Percentiles rank a stretch among this genome's conserved stretches.
Conservation (phyloP, 2,113 vertebrate genomes). For the Puffinus mauretanicus region DNA sequence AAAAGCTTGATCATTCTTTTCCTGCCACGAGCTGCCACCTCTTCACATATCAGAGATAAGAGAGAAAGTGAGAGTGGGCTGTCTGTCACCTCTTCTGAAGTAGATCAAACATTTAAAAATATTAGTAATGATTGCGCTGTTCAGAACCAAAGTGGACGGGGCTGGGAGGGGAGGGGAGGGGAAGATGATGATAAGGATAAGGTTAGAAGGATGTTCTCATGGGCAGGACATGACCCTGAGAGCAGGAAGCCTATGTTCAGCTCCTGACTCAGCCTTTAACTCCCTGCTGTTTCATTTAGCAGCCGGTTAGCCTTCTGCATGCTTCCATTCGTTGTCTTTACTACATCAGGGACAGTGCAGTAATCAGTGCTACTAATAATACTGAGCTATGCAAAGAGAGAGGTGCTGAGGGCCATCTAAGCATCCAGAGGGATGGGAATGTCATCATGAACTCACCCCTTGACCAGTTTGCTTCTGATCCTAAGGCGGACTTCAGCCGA, state of each 20-base stretch:
- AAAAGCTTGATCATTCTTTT: neutral
- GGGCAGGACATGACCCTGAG: neutral
- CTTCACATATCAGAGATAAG: fast-evolving
- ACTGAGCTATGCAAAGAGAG: neutral
- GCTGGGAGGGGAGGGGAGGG: neutral
- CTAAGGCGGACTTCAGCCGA: neutral
- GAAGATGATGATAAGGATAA: neutral
- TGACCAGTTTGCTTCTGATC: neutral
- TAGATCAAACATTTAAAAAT: neutral
- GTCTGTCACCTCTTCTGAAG: neutral
- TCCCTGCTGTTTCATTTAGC: neutral
- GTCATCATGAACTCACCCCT: neutral
- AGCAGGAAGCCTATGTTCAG: neutral
- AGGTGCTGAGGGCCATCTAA: neutral
- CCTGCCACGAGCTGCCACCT: neutral
- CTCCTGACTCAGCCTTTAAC: neutral
- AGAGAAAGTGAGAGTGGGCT: neutral
- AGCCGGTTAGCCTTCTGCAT: neutral
- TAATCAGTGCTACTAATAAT: neutral
- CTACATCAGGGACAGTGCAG: neutral
- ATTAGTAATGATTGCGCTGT: neutral
- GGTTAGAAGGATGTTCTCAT: neutral
- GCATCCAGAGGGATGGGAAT: neutral
- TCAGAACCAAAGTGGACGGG: neutral
- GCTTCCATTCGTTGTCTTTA: neutral